Base-by-base conservation (phyloP, 2,113 vertebrate genomes). In the Daphoenositta chrysoptera region DNA sequence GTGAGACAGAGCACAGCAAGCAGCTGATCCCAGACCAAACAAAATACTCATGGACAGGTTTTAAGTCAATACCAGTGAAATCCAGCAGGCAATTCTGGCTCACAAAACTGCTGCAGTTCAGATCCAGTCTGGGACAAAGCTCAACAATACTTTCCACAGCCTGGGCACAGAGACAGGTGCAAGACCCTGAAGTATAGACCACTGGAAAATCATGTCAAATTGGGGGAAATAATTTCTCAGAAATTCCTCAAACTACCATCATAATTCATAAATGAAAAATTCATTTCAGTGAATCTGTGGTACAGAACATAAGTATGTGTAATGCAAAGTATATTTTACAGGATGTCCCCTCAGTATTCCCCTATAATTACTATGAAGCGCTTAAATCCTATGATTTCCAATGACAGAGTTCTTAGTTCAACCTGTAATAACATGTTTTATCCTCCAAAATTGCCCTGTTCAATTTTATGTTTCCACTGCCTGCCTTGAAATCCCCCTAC, bases 351-450 rank as follows among this genome's bases (percentile, higher is more conserved):
- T 82, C 45, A 71, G 30, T 33, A 88, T 28, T 76, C 8, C 53
- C 8, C 35, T 80, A 33, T 27, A 88, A 87, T 94, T 92, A 85
- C 33, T 45, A 48, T 21, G 3, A 89, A 77, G 58, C 78, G 16
- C 53, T 76, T 83, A 88, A 93, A 80, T 76, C 40, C 35, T 65
- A 10, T 76, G n/a, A 90, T 93, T 94, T 90, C 33, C 78, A 63
- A 8, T 11, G 44, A 47, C 23, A 87, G 70, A 85, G 76, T 82
- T 92, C 65, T 57, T 79, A 92, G 56, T 76, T 90, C 78, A 68
- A 45, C 35, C 75, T 64, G 44, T 56, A 88, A 83, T 48, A 76
- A 30, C 6, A 51, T 15, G 5, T 30, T 90, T 88, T 85, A 90
- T 58, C 39, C 35, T 68, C 28, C 35, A 53, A 27, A 89, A 90